Percentiles rank a stretch among this genome's conserved stretches.
These are phyloP conservation scores for Eucidaris tribuloides DNA, from an alignment of 35 echinoderm and acorn worm genomes.

Conservation along the genomic window DNA sequence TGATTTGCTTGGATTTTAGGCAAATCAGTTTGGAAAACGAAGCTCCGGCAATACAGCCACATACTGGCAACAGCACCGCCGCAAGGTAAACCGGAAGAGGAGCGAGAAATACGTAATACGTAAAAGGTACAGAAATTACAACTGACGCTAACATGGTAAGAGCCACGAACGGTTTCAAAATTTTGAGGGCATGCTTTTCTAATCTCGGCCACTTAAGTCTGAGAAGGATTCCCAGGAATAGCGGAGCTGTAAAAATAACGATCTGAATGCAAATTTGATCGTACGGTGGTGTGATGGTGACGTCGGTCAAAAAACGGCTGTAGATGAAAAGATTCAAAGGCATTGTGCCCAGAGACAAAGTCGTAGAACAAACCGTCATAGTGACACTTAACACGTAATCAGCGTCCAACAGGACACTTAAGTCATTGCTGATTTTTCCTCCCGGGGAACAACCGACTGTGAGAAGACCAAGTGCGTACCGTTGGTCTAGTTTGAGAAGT, in stretches of 20 bases:
- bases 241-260: neutral
- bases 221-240: slow-evolving; percentile 29
- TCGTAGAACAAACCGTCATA: slow-evolving; percentile 27
- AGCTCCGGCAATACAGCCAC: slow-evolving; percentile 3
- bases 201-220: too few species aligned
- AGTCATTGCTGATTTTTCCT: slow-evolving; percentile 36
- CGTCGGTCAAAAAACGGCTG: neutral
- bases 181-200: neutral
- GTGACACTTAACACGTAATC: slow-evolving; percentile 27
- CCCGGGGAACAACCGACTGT: slow-evolving; percentile 32
- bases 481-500: neutral
- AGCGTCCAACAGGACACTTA: slow-evolving; percentile 24
- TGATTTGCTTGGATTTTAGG: neutral
- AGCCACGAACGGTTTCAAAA: neutral
- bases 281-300: neutral
- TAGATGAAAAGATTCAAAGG: slow-evolving; percentile 34
- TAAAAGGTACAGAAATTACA: neutral
- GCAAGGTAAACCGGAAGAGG: neutral
- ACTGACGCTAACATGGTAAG: neutral
- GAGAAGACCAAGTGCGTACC: slow-evolving; percentile 12
- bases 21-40: neutral
- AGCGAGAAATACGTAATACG: neutral
- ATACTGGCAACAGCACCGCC: neutral
- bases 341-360: slow-evolving; percentile 37
- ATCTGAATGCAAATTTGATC: neutral